These are phyloP conservation scores for Chaetorhynchus papuensis DNA, from an alignment of 2,113 vertebrate species.

Conservation along the genomic window DNA sequence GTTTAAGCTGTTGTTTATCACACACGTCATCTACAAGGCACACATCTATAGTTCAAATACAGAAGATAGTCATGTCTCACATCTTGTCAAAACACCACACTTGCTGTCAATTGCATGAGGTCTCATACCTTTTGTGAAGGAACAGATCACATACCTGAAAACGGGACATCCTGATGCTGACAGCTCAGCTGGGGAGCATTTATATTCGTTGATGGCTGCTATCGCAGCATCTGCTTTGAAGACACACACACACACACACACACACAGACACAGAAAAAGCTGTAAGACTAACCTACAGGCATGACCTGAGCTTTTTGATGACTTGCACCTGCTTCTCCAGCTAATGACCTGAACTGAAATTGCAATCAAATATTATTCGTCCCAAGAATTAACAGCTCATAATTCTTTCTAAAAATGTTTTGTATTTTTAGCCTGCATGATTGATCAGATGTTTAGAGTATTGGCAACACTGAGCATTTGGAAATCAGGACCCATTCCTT, in stretches of 20 bases:
- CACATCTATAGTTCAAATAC: neutral
- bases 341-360: neutral
- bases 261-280: neutral
- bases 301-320: neutral
- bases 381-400: neutral
- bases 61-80: neutral
- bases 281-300: neutral
- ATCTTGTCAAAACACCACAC: neutral
- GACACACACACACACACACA: neutral
- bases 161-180: neutral
- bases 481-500: neutral
- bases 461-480: neutral
- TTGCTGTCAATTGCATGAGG: neutral
- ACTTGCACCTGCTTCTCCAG: neutral
- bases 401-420: neutral
- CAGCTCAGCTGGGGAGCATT: neutral
- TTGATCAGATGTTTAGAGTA: neutral
- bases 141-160: neutral
- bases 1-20: slow-evolving; percentile 17
- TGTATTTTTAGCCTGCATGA: neutral
- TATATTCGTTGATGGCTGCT: neutral
- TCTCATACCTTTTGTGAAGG: neutral
- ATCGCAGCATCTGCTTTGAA: neutral
- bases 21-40: neutral
- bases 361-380: neutral